Evolutionary conservation across 2,888 invertebrate species (phyloP), one percentile per base, ranked within the genome.

Genomic region (Drosophila percnosoma): DNA sequence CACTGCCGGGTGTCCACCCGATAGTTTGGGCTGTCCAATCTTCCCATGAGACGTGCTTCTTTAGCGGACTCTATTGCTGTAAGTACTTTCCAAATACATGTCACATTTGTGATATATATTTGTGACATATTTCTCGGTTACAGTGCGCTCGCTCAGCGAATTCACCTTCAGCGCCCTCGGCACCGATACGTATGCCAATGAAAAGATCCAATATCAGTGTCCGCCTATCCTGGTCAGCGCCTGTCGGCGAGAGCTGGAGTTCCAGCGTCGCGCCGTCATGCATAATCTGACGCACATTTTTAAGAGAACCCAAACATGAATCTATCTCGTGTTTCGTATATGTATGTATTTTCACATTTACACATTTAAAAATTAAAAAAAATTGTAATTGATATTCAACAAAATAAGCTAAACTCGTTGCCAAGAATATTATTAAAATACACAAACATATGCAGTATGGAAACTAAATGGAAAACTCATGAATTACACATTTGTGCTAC

Each of bases 11-110:
- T 31, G 90, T 93, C 5, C 82, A 91, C 60, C 93, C 92, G 15
- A 91, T 93, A 53, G 92, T 93, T 10, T 96, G 94, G 91, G 87
- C 94, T 38, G 95, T 96, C 62, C 92, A 94, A 75, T 96, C 96
- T 0, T 93, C 92, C 4, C 96, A 96, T 84, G 93, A 92, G 55
- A 96, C 96, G 1, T 96, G 96, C 84, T 94, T 96, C 78, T 93
- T 95, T 21, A 86, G 91, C 15, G 94, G 94, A 61, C 89, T 94
- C 31, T 93, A 94, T 78, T 96, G 96, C 80, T 92, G 96, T 96
- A 93, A 94, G 95, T 94, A 24, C 2, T 18, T 21, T 1, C 27
- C 33, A 3, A 29, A 13, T 48, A 4, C 45, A 10, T 18, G 5
- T 1, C 42, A 42, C 34, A 40, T 53, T 33, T 42, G 18, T 21